These are phyloP conservation scores for Hipposideros armiger DNA, from an alignment of 2,113 vertebrate genomes.

Conservation along the genomic window DNA sequence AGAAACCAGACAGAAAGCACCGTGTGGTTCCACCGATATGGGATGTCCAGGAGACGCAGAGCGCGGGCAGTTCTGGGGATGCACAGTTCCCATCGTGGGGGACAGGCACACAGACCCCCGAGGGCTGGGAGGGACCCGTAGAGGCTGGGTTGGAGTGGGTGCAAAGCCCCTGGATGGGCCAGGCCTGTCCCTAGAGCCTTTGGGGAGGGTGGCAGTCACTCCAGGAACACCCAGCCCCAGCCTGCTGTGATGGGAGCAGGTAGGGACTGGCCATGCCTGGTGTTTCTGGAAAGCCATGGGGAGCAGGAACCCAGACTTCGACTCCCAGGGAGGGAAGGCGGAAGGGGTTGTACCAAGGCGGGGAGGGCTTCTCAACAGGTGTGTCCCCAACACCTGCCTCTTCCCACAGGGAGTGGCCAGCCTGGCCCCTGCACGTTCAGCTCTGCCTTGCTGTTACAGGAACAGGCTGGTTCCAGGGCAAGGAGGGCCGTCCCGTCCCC, in stretches of 20 bases:
- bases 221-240: rapidly evolving
- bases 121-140: neutral
- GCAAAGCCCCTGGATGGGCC: too few relatives aligned
- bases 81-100: neutral
- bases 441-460: neutral
- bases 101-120: too few relatives aligned
- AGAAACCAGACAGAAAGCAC: neutral
- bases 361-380: neutral
- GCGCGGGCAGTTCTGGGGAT: too few relatives aligned
- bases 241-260: too few relatives aligned
- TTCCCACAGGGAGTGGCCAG: rapidly evolving
- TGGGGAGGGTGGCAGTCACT: neutral
- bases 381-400: rapidly evolving
- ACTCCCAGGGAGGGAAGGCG: rapidly evolving
- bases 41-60: too few relatives aligned
- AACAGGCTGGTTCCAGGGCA: neutral
- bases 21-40: too few relatives aligned
- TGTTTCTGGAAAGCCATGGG: neutral
- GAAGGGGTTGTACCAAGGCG: neutral
- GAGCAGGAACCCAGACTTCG: rapidly evolving
- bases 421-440: neutral
- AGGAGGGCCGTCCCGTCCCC: neutral
- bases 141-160: too few relatives aligned
- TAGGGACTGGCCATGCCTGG: too few relatives aligned
- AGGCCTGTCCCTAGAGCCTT: neutral